Conservation (phyloP, 2,113 vertebrate genomes). For the Caranx melampygus region DNA sequence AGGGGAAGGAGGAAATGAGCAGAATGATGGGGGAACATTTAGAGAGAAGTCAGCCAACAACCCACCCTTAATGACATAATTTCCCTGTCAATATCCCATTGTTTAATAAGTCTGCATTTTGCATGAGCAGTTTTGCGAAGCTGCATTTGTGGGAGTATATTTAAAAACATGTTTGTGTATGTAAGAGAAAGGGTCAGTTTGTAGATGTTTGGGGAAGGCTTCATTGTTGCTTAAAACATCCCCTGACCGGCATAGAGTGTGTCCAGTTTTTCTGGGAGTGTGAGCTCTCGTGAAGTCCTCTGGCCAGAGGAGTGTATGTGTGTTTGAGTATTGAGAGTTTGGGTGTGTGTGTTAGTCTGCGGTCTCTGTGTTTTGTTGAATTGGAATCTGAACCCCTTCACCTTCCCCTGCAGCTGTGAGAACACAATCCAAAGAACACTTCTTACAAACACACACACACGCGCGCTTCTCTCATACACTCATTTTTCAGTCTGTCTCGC, state of each 20-base stretch:
- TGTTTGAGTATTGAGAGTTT: constrained; percentile 44
- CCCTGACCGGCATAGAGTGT: neutral
- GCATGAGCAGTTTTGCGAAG: neutral
- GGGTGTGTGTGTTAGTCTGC: constrained; percentile 12
- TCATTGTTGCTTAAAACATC: constrained; percentile 15
- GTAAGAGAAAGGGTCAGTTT: neutral
- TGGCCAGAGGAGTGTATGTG: constrained; percentile 19
- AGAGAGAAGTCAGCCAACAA: constrained; percentile 60
- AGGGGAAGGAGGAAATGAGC: constrained; percentile 69
- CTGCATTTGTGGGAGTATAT: neutral
- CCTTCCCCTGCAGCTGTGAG: constrained; percentile 68
- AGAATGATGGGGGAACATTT: constrained; percentile 69
- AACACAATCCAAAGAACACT: constrained; percentile 60
- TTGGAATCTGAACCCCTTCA: constrained; percentile 70
- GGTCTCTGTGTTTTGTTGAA: constrained; percentile 56
- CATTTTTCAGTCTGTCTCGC: constrained; percentile 14
- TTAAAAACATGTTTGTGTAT: neutral
- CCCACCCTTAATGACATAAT: constrained; percentile 74
- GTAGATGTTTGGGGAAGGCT: constrained; percentile 22
- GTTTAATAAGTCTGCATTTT: constrained; percentile 52
- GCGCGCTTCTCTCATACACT: constrained; percentile 12
- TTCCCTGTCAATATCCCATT: constrained; percentile 65
- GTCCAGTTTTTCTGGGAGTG: constrained; percentile 19
- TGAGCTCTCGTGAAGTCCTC: constrained; percentile 31
- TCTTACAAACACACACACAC: constrained; percentile 31